Percentiles rank a stretch among this genome's conserved stretches.
phyloP scores from a whole-genome alignment of 2,888 invertebrate species.

The Alcis repandata region DNA sequence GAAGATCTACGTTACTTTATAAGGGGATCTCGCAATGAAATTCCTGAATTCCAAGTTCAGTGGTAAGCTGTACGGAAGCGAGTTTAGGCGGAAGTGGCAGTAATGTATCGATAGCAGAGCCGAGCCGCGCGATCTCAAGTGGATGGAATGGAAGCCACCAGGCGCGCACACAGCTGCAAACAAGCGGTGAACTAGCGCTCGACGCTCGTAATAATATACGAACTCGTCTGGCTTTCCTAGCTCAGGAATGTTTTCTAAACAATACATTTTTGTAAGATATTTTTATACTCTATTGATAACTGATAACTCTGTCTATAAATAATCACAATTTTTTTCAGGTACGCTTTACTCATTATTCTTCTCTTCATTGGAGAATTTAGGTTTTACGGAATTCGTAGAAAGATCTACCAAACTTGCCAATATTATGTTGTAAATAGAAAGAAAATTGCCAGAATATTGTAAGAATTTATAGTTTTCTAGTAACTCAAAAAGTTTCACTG shows the following conservation, averaged over 20 bases:
- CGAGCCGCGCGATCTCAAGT: conserved; percentile 59
- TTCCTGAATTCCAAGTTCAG: conserved; percentile 36
- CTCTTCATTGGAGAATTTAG: too few relatives aligned
- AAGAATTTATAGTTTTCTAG: too few relatives aligned
- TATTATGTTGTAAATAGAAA: too few relatives aligned
- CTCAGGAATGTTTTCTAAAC: conserved; percentile 24
- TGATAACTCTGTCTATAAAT: not conserved
- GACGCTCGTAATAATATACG: conserved; percentile 26
- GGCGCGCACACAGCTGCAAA: conserved; percentile 50
- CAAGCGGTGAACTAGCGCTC: conserved; percentile 47
- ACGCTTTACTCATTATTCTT: too few relatives aligned
- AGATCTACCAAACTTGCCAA: too few relatives aligned
- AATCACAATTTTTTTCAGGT: not conserved
- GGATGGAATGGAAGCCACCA: conserved; percentile 58
- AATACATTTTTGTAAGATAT: conserved; percentile 6
- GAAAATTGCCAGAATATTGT: too few relatives aligned
- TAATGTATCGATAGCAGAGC: conserved; percentile 52
- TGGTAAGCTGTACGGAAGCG: conserved; percentile 35
- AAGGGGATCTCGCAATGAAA: conserved; percentile 16
- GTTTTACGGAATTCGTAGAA: too few relatives aligned
- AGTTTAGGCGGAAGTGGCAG: conserved; percentile 54
- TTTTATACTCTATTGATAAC: not conserved
- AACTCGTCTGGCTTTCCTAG: conserved; percentile 24
- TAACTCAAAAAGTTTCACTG: too few relatives aligned
- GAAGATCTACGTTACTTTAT: not conserved